A percentile compares a stretch with the other conserved stretches of the same genome.
Evolutionary conservation across 2,113 vertebrate genomes (phyloP).

Genomic region (Erinaceus europaeus): DNA sequence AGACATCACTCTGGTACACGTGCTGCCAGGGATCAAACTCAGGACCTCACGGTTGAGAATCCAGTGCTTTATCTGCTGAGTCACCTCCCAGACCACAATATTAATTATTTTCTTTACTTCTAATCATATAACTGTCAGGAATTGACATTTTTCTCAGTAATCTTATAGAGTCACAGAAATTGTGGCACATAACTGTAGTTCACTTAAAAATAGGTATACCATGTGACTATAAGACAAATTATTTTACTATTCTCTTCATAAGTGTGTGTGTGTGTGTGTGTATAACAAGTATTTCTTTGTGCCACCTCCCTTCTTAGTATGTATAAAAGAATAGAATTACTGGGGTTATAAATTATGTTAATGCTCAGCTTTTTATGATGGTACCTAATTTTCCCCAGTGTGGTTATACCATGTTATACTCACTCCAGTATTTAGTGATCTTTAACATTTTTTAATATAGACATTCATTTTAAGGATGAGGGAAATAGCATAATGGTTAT

Average conservation of each 20-base stretch:
- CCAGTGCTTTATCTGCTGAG: too few relatives aligned
- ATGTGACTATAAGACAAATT: background rate
- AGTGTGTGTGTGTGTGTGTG: background rate
- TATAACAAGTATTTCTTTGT: too few relatives aligned
- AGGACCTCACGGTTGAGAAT: too few relatives aligned
- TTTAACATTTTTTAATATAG: background rate
- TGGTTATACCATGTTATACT: background rate
- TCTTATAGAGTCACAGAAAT: background rate
- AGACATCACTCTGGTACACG: too few relatives aligned
- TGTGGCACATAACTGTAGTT: background rate
- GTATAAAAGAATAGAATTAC: background rate
- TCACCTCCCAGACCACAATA: too few relatives aligned
- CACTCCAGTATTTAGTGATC: background rate
- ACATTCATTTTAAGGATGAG: background rate
- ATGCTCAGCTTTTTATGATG: background rate
- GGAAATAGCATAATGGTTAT: too few relatives aligned
- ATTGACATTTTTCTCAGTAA: background rate
- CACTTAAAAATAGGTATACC: background rate
- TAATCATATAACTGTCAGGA: background rate
- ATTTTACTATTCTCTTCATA: background rate
- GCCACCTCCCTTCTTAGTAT: background rate
- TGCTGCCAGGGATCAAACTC: too few relatives aligned
- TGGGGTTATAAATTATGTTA: background rate
- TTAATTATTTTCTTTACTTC: background rate
- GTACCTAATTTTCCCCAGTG: background rate